Conservation (phyloP, 2,888 invertebrate genomes). For the Cyclophora punctaria region DNA sequence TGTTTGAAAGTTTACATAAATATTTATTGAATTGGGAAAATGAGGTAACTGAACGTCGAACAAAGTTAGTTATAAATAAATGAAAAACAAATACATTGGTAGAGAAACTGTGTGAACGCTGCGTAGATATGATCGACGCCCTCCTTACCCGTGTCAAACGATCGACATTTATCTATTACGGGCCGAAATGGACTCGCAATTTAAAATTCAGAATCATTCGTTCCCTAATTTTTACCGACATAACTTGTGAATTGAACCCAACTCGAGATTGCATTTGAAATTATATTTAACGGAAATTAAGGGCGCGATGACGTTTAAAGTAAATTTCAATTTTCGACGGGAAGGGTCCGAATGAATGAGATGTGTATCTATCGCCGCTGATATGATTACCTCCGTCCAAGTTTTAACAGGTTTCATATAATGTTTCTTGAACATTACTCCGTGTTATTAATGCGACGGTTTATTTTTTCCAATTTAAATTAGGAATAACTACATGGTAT, state of each 20-base stretch:
- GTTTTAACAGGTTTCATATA: no score
- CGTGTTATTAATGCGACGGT: no score
- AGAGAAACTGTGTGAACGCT: slow-evolving; percentile 9
- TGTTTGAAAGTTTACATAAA: no score
- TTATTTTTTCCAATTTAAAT: no score
- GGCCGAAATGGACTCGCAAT: slow-evolving; percentile 30
- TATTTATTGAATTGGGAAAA: no score
- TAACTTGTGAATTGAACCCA: slow-evolving; percentile 47
- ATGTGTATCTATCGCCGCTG: slow-evolving; percentile 29
- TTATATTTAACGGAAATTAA: slow-evolving; percentile 68
- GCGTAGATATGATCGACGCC: slow-evolving; percentile 31
- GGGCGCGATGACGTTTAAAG: slow-evolving; percentile 55
- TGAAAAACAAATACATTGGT: neutral
- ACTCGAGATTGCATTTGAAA: slow-evolving; percentile 62
- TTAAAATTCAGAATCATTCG: slow-evolving; percentile 15
- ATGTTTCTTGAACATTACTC: no score
- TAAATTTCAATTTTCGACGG: slow-evolving; percentile 63
- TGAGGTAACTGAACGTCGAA: no score
- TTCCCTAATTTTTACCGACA: slow-evolving; percentile 18
- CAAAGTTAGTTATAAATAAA: no score
- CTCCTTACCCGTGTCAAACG: slow-evolving; percentile 36
- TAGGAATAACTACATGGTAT: no score
- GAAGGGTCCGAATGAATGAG: slow-evolving; percentile 36
- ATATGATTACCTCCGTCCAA: slow-evolving; percentile 1
- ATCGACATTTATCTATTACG: slow-evolving; percentile 36